phyloP scores from a whole-genome alignment of 2,888 invertebrate species.

The Sicus ferrugineus region DNA sequence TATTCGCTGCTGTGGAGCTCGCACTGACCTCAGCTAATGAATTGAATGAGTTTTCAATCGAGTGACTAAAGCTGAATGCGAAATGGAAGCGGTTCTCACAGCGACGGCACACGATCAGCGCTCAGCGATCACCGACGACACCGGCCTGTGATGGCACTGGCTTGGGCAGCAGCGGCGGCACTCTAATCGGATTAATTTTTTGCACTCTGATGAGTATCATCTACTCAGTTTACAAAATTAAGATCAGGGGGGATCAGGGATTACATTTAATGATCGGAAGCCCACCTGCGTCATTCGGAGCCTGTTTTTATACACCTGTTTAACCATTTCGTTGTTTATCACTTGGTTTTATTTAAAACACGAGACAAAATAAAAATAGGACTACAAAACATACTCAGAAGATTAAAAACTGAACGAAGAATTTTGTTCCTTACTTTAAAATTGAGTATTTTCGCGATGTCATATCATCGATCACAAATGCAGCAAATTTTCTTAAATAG shows the following conservation, averaged over 20 bases:
- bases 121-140: not conserved
- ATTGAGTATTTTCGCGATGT: no score
- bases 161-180: not conserved
- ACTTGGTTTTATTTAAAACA: no score
- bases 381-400: no score
- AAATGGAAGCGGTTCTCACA: not conserved
- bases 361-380: no score
- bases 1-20: not conserved
- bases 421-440: no score
- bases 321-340: no score
- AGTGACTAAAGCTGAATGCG: not conserved
- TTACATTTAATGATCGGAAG: no score
- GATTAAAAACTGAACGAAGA: no score
- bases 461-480: no score
- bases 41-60: not conserved
- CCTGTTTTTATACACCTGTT: not conserved
- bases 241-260: no score
- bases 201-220: not conserved
- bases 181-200: not conserved
- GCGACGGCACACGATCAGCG: no score
- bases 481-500: no score
- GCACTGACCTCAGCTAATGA: slow-evolving; percentile 16
- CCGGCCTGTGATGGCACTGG: not conserved
- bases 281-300: not conserved
- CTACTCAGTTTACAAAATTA: not conserved